Evolutionary conservation across 2,113 vertebrate species (phyloP).

Genomic region (Sphyrna mokarran): DNA sequence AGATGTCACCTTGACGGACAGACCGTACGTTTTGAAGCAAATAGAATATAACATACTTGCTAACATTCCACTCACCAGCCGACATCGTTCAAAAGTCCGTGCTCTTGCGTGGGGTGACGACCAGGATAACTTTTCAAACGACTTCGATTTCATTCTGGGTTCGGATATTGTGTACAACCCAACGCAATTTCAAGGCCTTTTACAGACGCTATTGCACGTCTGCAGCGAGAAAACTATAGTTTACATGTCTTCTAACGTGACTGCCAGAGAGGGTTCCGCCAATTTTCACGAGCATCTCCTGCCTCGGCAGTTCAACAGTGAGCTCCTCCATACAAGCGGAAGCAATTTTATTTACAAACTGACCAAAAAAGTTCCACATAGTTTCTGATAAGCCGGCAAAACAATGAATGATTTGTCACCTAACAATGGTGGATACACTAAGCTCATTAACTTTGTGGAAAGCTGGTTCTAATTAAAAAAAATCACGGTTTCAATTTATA

Average conservation of each 20-base stretch:
- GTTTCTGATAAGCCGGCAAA: not conserved
- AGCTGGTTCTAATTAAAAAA: not conserved
- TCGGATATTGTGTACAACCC: conserved; percentile 1
- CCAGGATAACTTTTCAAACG: not conserved
- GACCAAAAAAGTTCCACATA: not conserved
- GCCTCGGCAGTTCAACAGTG: not conserved
- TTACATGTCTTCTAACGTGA: not conserved
- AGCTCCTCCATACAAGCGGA: not conserved
- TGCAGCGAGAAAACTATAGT: not conserved
- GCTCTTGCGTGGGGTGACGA: not conserved
- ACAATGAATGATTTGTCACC: not conserved
- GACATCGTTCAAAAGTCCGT: not conserved
- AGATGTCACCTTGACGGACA: conserved; percentile 6
- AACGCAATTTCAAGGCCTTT: not conserved
- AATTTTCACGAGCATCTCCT: not conserved
- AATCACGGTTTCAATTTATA: not conserved
- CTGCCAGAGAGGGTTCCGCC: not conserved
- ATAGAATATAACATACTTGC: not conserved
- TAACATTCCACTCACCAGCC: not conserved
- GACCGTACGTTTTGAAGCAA: not conserved
- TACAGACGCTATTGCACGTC: not conserved
- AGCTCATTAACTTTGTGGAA: not conserved
- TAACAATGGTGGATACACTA: not conserved
- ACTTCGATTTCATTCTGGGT: not conserved
- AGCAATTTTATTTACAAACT: not conserved